phyloP scores from a whole-genome alignment of 2,888 invertebrate genomes.

The Diaphora mendica region DNA sequence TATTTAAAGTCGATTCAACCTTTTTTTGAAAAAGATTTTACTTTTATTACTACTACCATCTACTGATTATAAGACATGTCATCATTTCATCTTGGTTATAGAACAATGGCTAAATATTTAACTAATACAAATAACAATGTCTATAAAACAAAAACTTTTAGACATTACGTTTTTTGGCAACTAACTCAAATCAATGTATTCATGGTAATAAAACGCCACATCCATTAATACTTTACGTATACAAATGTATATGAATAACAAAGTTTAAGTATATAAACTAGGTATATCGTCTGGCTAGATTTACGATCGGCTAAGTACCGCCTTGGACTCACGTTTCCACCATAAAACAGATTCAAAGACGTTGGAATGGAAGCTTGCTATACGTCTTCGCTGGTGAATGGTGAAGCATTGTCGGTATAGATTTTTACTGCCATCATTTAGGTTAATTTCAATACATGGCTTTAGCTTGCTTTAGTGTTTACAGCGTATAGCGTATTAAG shows the following conservation, averaged over 20 bases:
- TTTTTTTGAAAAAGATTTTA: no score
- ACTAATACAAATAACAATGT: no score
- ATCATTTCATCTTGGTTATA: no score
- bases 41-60: no score
- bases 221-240: slow-evolving; percentile 12
- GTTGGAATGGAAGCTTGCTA: slow-evolving; percentile 39
- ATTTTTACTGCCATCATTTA: slow-evolving; percentile 44
- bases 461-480: slow-evolving; percentile 9
- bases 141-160: no score
- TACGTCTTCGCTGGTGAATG: slow-evolving; percentile 46
- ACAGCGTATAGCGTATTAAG: background rate
- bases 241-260: slow-evolving; percentile 22
- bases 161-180: background rate
- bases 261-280: slow-evolving; percentile 47
- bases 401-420: slow-evolving; percentile 39
- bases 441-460: slow-evolving; percentile 13
- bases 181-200: background rate
- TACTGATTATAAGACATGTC: no score
- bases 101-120: no score
- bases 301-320: slow-evolving; percentile 69
- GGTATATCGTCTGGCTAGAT: slow-evolving; percentile 58
- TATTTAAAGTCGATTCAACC: no score
- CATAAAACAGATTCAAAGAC: slow-evolving; percentile 78
- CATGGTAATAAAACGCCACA: slow-evolving; percentile 5
- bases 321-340: slow-evolving; percentile 73